phyloP scores from a whole-genome alignment of 2,797 vertebrate species.

The Acridotheres tristis region DNA sequence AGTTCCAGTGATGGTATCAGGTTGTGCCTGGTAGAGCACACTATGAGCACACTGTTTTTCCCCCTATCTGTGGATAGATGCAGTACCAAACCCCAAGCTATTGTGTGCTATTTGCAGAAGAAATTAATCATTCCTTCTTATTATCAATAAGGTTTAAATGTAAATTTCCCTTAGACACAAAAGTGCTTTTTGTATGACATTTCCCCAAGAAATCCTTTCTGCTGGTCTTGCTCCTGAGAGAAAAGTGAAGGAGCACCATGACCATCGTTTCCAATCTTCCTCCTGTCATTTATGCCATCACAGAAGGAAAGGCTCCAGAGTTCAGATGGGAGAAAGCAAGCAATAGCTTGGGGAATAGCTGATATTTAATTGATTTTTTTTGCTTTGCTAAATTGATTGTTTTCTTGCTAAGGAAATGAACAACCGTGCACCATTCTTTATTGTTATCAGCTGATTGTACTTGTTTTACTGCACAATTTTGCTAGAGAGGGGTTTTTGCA shows the following conservation, averaged over 20 bases:
- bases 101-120: not conserved
- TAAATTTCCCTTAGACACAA: not conserved
- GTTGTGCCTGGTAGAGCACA: not conserved
- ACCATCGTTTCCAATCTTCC: not conserved
- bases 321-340: conserved; percentile 10
- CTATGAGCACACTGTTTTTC: not conserved
- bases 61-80: not conserved
- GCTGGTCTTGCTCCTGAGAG: not conserved
- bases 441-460: conserved; percentile 34
- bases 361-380: conserved; percentile 57
- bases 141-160: not conserved
- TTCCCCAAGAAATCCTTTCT: not conserved
- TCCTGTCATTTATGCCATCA: conserved; percentile 7
- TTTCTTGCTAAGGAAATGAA: conserved; percentile 54
- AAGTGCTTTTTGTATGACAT: not conserved
- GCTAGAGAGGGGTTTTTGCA: not conserved
- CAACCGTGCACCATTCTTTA: not conserved
- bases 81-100: not conserved
- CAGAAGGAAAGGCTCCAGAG: not conserved
- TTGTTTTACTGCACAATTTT: conserved; percentile 22
- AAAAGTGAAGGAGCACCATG: not conserved
- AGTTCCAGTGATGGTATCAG: not conserved
- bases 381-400: conserved; percentile 52
- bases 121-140: not conserved
- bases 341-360: conserved; percentile 13